Evolutionary conservation across 2,113 vertebrate species (phyloP).

Genomic region (Procavia capensis): DNA sequence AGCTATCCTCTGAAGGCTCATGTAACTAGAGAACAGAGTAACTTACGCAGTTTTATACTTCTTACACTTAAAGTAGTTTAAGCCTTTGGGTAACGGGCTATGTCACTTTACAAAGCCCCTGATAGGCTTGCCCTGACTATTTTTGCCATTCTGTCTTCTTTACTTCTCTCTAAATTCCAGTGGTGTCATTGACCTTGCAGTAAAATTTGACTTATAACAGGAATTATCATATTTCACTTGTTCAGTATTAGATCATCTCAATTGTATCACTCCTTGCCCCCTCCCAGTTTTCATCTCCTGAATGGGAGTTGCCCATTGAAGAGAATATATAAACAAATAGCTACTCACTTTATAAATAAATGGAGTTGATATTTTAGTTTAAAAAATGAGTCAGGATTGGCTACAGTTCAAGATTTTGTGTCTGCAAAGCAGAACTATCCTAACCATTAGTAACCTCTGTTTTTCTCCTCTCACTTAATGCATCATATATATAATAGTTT

Average conservation of each 20-base stretch:
- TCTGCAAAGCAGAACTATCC: not conserved
- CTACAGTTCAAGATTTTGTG: constrained; percentile 27
- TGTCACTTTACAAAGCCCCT: not conserved
- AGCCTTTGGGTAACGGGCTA: not conserved
- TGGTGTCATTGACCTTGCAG: not conserved
- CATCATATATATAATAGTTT: not conserved
- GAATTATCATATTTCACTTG: not conserved
- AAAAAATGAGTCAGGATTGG: constrained; percentile 17
- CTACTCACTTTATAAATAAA: constrained; percentile 33
- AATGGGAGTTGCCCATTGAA: constrained; percentile 12
- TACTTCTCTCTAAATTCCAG: not conserved
- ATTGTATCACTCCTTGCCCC: not conserved
- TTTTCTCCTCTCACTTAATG: constrained; percentile 26
- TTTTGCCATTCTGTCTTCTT: constrained; percentile 39
- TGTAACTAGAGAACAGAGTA: not conserved
- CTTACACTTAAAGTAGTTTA: not conserved
- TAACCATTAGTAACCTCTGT: constrained; percentile 17
- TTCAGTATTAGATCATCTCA: not conserved
- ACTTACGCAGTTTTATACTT: not conserved
- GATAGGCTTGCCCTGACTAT: not conserved
- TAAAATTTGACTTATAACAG: not conserved
- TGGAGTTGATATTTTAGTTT: constrained; percentile 21
- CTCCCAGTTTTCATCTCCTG: not conserved
- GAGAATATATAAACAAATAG: constrained; percentile 6
- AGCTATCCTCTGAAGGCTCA: not conserved